Base-by-base conservation (phyloP, 1,140 invertebrate genomes). In the Lepidotrigona ventralis region DNA sequence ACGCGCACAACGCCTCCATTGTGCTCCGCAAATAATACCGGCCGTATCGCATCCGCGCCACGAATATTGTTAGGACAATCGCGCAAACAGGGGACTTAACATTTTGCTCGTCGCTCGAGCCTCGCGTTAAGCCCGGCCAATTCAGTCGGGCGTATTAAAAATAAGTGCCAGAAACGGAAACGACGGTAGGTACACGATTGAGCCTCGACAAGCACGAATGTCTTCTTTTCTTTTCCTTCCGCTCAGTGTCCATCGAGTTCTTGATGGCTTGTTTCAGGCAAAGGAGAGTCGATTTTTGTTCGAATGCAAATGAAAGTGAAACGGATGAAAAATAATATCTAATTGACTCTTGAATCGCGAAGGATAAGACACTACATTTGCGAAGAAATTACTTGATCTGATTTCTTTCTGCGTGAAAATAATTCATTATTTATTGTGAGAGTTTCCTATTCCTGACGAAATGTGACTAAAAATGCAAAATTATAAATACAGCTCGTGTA, bases 81-180 rank as follows among this genome's bases (percentile, higher is more conserved):
- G 78, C 66, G 79, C 69, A 77, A 85, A 86, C 81, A 81, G 79
- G 81, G 83, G 85, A 79, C 85, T 90, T 88, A 87, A 89, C 86
- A 85, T 86, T 87, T 85, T 84, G 89, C 83, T 83, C 79, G 85
- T 54, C 58, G 74, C 81, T 76, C 33, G 33, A 33, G 33, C 33
- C 33, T 33, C 79, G 86, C 85, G 79, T 85, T 70, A 23, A 23
- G 17, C 23, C 6, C 21, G n/a, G 23, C 66, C 9, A 33, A 51
- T 81, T 29, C 21, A 53, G 46, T 0, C 19, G 39, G 14, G 21
- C n/a, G n/a, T 26, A 64, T 81, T 74, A 71, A 51, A 79, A 79
- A 51, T 72, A 71, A 79, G 19, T 29, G 68, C n/a, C 39, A 54
- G 23, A 70, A 79, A 33, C 66, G n/a, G 33, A 60, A 70, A 58